A percentile compares a stretch with the other conserved stretches of the same genome.
Evolutionary conservation across 53 echinoderm and acorn worm genomes (phyloP).

Genomic region (Paelopatides confundens): DNA sequence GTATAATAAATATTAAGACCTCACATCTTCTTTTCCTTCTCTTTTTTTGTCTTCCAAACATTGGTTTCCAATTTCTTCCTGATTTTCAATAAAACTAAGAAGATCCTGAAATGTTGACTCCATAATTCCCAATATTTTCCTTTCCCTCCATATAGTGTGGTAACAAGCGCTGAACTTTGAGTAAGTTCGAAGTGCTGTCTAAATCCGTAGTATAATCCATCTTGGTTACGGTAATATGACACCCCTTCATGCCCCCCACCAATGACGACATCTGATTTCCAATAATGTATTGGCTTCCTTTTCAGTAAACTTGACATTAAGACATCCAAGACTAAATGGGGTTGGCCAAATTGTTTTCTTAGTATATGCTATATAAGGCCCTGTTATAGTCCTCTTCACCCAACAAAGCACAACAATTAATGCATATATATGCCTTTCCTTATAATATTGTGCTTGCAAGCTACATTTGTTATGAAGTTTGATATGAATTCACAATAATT

Average conservation of each 20-base stretch:
- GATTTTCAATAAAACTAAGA: background rate
- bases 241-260: background rate
- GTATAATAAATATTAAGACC: background rate
- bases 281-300: background rate
- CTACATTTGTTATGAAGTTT: too few species aligned
- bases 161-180: background rate
- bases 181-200: background rate
- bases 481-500: too few species aligned
- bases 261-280: background rate
- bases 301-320: background rate
- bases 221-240: background rate
- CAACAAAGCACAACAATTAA: background rate
- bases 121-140: background rate
- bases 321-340: background rate
- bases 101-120: background rate
- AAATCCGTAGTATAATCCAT: background rate
- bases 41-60: background rate
- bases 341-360: too few species aligned
- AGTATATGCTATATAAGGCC: background rate
- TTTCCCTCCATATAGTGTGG: background rate
- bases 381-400: background rate
- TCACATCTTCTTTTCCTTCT: background rate
- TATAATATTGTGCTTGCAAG: too few species aligned
- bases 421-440: background rate
- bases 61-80: background rate